Conservation (phyloP, 2,888 invertebrate genomes). For the Nesidiocoris tenuis region DNA sequence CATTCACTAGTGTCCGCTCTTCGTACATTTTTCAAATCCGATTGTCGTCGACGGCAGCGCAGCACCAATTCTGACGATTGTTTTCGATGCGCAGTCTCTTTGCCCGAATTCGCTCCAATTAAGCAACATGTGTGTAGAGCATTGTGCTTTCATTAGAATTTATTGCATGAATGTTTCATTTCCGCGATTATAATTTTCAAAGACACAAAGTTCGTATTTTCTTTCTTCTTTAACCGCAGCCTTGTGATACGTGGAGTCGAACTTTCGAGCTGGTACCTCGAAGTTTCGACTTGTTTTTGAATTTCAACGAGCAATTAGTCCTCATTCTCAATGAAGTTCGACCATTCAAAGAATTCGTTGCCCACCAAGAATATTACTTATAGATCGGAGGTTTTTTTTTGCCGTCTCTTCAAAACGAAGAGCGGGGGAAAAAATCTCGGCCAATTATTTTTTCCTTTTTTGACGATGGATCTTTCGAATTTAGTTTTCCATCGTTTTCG, state of each 20-base stretch:
- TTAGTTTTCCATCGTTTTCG: no score
- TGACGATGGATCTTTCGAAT: no score
- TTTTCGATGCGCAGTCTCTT: neutral
- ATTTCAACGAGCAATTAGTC: neutral
- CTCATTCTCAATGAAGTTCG: neutral
- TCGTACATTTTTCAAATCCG: neutral
- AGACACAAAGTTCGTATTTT: neutral
- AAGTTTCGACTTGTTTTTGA: neutral
- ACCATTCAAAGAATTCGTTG: neutral
- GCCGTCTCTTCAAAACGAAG: no score
- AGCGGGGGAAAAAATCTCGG: no score
- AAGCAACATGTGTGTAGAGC: no score
- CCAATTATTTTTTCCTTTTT: no score
- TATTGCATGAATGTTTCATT: neutral
- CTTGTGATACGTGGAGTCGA: neutral
- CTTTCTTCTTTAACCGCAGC: neutral
- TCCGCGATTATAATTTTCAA: neutral
- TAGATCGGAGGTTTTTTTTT: no score
- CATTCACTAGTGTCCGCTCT: neutral
- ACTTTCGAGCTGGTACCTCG: no score
- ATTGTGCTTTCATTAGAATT: neutral
- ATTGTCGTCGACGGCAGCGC: neutral
- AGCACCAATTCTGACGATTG: neutral
- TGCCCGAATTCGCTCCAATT: no score
- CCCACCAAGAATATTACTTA: no score